Evolutionary conservation across 2,113 vertebrate species (phyloP), one percentile per base, ranked within the genome.

Genomic region (Perccottus glenii): DNA sequence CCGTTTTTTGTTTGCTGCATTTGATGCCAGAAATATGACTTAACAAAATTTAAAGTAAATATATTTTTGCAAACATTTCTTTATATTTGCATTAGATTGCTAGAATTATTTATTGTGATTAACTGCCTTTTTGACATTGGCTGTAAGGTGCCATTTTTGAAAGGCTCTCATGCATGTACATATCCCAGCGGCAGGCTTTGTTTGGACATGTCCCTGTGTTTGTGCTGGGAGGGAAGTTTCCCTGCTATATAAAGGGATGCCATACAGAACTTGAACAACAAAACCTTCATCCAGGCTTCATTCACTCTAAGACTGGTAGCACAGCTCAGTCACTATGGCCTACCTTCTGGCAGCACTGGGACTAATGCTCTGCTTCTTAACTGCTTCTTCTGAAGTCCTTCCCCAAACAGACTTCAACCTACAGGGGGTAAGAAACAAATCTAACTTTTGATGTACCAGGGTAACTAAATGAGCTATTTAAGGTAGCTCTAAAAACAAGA

Each of bases 371-470:
- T 78, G 89, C 66, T 75, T 60, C 5, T 43, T 88, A 52, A 70
- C 4, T 0, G 83, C 71, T 0, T 85, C 75, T 36, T 78, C 86
- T 4, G 66, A 76, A 16, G 43, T 92, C 4, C 9, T 81, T 0
- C 80, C 89, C 4, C 90, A 92, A 59, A 43, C 71, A 0, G 86
- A 90, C 84, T 95, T 96, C 81, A 83, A 88, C 9, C 3, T 85
- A 49, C 87, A 93, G 4, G 81, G 87, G 93, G 96, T 97, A 83
- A 94, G 87, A 74, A 0, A 14, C 33, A 11, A 4, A 16, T 19
- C 15, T 9, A 50, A 14, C 12, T 14, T 64, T 27, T 27, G 19
- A 27, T 3, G 19, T 27, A 27, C 19, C 19, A 27, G 19, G 19
- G 19, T 27, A 27, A 27, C 19, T 27, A 27, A 27, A 27, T 27